Evolutionary conservation across 2,113 vertebrate genomes (phyloP).

Genomic region (Eonycteris spelaea): DNA sequence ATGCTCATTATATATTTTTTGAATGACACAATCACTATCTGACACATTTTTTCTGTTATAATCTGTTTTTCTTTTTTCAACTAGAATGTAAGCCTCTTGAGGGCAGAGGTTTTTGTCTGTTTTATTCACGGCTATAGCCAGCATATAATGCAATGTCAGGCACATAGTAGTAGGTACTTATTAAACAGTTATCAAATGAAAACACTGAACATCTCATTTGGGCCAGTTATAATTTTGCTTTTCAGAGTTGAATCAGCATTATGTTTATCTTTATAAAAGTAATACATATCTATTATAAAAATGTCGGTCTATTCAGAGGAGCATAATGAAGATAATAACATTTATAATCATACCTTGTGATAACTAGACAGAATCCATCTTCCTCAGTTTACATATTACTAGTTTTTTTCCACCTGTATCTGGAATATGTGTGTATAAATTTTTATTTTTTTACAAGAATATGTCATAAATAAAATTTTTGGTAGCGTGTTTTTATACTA

Average conservation of each 20-base stretch:
- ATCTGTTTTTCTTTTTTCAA: neutral
- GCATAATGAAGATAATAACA: neutral
- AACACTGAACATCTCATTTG: neutral
- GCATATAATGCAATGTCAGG: neutral
- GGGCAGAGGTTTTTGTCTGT: neutral
- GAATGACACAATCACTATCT: neutral
- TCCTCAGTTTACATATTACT: neutral
- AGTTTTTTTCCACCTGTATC: neutral
- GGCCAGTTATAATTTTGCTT: neutral
- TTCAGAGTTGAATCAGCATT: neutral
- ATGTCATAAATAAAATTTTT: conserved; percentile 1
- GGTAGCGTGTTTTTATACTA: neutral
- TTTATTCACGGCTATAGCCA: neutral
- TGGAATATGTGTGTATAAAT: neutral
- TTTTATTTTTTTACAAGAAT: conserved; percentile 15
- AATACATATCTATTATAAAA: neutral
- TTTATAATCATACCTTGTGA: neutral
- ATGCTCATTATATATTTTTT: neutral
- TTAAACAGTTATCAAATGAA: conserved; percentile 4
- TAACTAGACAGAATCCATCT: neutral
- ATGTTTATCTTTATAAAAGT: neutral
- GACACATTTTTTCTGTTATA: neutral
- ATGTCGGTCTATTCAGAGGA: neutral
- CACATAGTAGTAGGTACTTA: neutral
- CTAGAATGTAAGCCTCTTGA: neutral